phyloP scores from a whole-genome alignment of 2,797 vertebrate species.

The Danio jaintianensis region DNA sequence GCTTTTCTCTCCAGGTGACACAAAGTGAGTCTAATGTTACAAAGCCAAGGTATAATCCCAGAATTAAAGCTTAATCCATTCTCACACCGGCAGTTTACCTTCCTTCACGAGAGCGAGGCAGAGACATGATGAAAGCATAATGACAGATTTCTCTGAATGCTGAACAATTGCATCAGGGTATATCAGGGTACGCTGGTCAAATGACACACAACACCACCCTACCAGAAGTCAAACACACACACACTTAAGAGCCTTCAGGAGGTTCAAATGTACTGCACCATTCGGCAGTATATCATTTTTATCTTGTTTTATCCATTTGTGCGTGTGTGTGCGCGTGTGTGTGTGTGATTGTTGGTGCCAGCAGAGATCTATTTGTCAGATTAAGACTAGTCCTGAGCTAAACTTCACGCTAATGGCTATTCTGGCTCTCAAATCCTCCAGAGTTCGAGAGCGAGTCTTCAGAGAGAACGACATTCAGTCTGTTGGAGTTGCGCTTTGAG shows the following conservation, averaged over 20 bases:
- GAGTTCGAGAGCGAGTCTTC: conserved; percentile 17
- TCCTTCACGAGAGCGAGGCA: conserved; percentile 26
- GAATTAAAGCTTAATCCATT: conserved; percentile 42
- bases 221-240: conserved; percentile 11
- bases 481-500: conserved; percentile 30
- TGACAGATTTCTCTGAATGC: conserved; percentile 26
- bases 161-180: conserved; percentile 35
- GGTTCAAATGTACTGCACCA: background rate
- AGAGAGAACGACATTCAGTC: conserved; percentile 3
- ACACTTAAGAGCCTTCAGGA: conserved; percentile 5
- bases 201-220: conserved; percentile 4
- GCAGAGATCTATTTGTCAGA: conserved; percentile 6
- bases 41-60: conserved; percentile 44
- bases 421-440: conserved; percentile 18
- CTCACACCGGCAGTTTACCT: conserved; percentile 37
- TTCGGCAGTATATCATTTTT: conserved; percentile 13
- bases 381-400: conserved; percentile 17
- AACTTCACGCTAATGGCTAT: conserved; percentile 31
- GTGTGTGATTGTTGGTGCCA: background rate
- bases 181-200: conserved; percentile 19
- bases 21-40: conserved; percentile 42
- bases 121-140: conserved; percentile 37
- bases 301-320: background rate
- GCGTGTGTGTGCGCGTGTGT: background rate
- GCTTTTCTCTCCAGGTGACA: conserved; percentile 39